Percentiles rank a stretch among this genome's conserved stretches.
phyloP scores from a whole-genome alignment of 2,888 invertebrate genomes.

The Pinctada fucata region DNA sequence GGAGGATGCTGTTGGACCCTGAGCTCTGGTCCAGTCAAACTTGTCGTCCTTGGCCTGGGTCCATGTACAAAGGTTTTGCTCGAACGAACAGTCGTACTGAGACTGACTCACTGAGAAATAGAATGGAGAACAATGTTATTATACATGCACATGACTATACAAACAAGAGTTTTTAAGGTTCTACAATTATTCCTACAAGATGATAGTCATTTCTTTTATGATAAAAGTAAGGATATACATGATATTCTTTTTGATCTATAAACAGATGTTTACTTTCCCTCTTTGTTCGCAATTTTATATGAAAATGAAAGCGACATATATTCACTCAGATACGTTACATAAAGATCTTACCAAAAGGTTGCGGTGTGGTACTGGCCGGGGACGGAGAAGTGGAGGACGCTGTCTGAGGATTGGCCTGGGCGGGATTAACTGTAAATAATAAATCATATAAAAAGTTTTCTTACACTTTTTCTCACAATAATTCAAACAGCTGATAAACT shows the following conservation, averaged over 20 bases:
- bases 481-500: too few species aligned
- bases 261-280: too few species aligned
- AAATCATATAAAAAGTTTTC: background rate
- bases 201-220: background rate
- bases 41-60: constrained; percentile 61
- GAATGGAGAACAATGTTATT: background rate
- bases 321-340: too few species aligned
- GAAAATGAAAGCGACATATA: too few species aligned
- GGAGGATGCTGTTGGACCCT: constrained; percentile 54
- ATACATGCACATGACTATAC: background rate
- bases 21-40: constrained; percentile 72
- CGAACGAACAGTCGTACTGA: constrained; percentile 68
- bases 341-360: constrained; percentile 48
- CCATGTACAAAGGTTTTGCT: constrained; percentile 64
- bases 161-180: background rate
- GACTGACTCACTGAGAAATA: constrained; percentile 56
- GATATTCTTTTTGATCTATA: too few species aligned
- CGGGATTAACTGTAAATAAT: constrained; percentile 50
- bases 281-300: too few species aligned
- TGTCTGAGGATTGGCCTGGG: constrained; percentile 45
- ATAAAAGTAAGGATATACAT: background rate
- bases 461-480: too few species aligned
- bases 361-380: constrained; percentile 31
- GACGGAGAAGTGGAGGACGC: constrained; percentile 37
- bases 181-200: background rate